These are phyloP conservation scores for Gallirallus australis DNA, from an alignment of 2,797 vertebrate species.

Conservation along the genomic window DNA sequence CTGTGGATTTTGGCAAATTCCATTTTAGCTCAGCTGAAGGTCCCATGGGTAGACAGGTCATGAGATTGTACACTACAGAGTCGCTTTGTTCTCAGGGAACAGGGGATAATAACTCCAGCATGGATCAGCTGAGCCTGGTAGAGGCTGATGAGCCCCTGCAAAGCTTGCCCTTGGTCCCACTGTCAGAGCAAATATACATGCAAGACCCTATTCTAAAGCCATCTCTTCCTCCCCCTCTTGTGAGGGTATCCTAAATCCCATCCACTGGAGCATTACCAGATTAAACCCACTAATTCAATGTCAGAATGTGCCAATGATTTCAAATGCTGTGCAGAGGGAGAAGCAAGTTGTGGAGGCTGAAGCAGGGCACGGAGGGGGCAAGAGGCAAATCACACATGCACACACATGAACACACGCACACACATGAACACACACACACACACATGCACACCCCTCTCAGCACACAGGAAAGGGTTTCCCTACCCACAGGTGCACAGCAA, in stretches of 20 bases:
- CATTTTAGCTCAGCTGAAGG: neutral
- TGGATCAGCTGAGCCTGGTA: neutral
- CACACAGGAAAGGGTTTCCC: neutral
- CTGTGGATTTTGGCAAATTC: neutral
- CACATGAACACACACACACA: neutral
- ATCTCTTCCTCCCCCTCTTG: neutral
- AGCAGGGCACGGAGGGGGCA: neutral
- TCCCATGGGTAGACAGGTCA: neutral
- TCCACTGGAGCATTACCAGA: neutral
- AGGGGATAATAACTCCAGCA: neutral
- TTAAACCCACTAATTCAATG: neutral
- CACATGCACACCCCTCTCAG: neutral
- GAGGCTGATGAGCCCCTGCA: neutral
- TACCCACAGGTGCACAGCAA: rapidly evolving
- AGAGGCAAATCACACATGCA: neutral
- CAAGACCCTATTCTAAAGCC: neutral
- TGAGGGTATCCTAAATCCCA: neutral
- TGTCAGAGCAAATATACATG: neutral
- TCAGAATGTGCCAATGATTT: neutral
- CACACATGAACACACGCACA: too few relatives aligned
- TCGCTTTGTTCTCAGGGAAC: neutral
- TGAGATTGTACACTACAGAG: neutral
- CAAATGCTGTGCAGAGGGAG: neutral
- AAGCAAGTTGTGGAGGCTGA: rapidly evolving
- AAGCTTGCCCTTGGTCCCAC: rapidly evolving